Percentiles rank a stretch among this genome's conserved stretches.
These are phyloP conservation scores for Elymnias hypermnestra DNA, from an alignment of 1,140 invertebrate genomes.

Conservation along the genomic window DNA sequence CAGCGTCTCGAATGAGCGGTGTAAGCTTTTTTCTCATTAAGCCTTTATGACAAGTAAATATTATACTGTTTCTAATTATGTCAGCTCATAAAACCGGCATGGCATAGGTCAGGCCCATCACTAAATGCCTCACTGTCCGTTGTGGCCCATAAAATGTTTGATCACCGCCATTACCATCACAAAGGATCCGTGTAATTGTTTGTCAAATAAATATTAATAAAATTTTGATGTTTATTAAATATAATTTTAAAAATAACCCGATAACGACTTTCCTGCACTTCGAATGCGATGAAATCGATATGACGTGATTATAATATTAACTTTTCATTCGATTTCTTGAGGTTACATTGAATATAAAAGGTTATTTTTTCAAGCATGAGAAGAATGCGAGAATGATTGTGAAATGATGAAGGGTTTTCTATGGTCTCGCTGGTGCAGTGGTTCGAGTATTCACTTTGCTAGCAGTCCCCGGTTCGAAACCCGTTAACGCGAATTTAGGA, in stretches of 20 bases:
- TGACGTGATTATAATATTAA: no score
- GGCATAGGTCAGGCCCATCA: constrained; percentile 29
- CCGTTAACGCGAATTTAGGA: no score
- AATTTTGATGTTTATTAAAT: constrained; percentile 68
- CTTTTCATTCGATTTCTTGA: no score
- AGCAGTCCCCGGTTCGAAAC: no score
- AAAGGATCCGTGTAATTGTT: constrained; percentile 71
- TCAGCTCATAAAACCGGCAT: constrained; percentile 27
- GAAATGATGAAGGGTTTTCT: no score
- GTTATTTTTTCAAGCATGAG: no score
- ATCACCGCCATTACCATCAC: constrained; percentile 66
- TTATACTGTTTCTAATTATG: constrained; percentile 32
- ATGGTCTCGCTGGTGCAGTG: no score
- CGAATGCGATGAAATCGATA: constrained; percentile 33
- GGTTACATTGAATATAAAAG: no score
- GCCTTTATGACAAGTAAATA: constrained; percentile 29
- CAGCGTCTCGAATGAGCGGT: constrained; percentile 14
- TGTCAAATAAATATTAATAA: constrained; percentile 74
- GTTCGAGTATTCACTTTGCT: no score
- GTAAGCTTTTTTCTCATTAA: constrained; percentile 21
- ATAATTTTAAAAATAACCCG: constrained; percentile 48
- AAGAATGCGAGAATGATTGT: no score
- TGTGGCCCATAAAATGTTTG: constrained; percentile 54
- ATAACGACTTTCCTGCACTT: constrained; percentile 28
- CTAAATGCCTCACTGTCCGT: constrained; percentile 25